Base-by-base conservation (phyloP, 92 coral and sea anemone genomes). In the Palythoa grandiflora region DNA sequence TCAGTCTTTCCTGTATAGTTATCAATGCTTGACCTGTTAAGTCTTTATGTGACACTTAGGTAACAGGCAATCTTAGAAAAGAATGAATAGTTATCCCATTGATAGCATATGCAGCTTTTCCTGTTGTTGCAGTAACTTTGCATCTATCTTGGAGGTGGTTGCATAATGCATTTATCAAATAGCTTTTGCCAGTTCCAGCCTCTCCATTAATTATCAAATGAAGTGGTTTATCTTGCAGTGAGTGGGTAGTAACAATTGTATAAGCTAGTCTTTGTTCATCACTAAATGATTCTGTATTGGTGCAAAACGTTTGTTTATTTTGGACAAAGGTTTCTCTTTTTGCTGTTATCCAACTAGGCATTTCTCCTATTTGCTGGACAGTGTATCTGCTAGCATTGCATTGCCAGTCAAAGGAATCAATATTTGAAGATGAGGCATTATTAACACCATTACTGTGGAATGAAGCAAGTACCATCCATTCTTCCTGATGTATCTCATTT, bases 51-150 rank as follows among this genome's bases (percentile, higher is more conserved):
- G 92, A 87, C 38, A 75, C 35, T 52, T 79, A 40, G 63, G 80
- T 78, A 38, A 90, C 83, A 39, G 93, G 95, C 15, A 93, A 78
- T 57, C 66, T 83, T 79, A 93, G 77, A 39, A 93, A 84, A 66
- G 95, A 93, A 93, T 90, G 91, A 63, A 93, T 88, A 68, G 93
- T 90, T 60, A 93, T 63, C 50, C 95, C 91, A 90, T 88, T 84
- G 40, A 93, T 87, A 80, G 74, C 84, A 50, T 83, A 89, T 2
- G 89, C 66, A 36, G 95, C 95, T 83, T 92, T 89, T 52, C 95
- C 93, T 79, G 88, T 90, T 79, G 94, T 89, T 79, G 90, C 92
- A 85, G 92, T 92, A 21, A 92, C 88, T 72, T 72, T 78, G 79
- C 88, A 92, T 73, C 84, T 79, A 85, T 79, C 72, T 79, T 85